These are phyloP conservation scores for Alsophila aescularia DNA, from an alignment of 2,888 invertebrate species.

Conservation along the genomic window DNA sequence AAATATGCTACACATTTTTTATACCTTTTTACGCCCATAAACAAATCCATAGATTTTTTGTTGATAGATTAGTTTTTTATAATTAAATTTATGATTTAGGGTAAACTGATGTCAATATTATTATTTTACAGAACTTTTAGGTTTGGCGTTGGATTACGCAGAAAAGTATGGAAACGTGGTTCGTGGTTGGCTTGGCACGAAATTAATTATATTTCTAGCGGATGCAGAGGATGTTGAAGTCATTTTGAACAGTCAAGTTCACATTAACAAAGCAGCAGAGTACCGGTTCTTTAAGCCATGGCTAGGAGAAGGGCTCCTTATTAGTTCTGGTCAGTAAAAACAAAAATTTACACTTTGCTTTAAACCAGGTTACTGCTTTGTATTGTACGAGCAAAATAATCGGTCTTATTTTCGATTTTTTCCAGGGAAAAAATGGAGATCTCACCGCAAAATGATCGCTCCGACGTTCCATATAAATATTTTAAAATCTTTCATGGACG, in stretches of 20 bases:
- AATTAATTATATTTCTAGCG: conserved; percentile 86
- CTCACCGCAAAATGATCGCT: conserved; percentile 92
- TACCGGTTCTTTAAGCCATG: conserved; percentile 91
- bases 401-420: conserved; percentile 11
- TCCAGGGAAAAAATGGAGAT: conserved; percentile 90
- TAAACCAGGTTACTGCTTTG: too few species aligned
- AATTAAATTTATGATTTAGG: too few species aligned
- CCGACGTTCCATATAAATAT: conserved; percentile 94
- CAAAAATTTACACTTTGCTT: not conserved
- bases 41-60: too few species aligned
- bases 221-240: conserved; percentile 90
- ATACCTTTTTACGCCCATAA: too few species aligned
- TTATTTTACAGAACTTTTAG: conserved; percentile 39
- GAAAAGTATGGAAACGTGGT: conserved; percentile 72
- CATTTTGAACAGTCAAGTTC: conserved; percentile 89
- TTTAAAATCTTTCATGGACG: conserved; percentile 90
- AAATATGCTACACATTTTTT: too few species aligned
- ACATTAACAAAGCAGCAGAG: conserved; percentile 89
- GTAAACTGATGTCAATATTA: not conserved
- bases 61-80: too few species aligned
- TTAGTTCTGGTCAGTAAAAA: conserved; percentile 77
- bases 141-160: conserved; percentile 57
- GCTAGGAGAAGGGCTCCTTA: conserved; percentile 91
- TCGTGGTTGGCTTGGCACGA: conserved; percentile 85
- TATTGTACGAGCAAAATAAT: not conserved